Conservation (phyloP, 2,113 vertebrate genomes). For the Austrofundulus limnaeus region DNA sequence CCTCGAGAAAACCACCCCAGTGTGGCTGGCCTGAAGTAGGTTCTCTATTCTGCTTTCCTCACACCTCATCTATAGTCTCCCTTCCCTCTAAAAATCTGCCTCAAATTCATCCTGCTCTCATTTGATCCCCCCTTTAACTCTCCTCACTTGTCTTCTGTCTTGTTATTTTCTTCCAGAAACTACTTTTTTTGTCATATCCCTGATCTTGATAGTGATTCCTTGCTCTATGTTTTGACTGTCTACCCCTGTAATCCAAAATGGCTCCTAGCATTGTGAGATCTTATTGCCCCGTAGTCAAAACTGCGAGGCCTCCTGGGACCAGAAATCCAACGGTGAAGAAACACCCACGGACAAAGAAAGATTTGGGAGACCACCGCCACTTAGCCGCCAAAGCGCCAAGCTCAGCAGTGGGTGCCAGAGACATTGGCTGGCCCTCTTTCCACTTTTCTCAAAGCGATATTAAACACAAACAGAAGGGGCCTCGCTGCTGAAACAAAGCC, state of each 20-base stretch:
- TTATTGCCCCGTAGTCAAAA: slow-evolving; percentile 68
- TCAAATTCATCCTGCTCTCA: slow-evolving; percentile 32
- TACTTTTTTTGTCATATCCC: slow-evolving; percentile 20
- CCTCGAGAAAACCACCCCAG: slow-evolving; percentile 69
- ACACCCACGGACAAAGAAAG: slow-evolving; percentile 17
- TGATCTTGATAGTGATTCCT: slow-evolving; percentile 22
- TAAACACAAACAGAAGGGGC: slow-evolving; percentile 93
- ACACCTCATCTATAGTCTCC: slow-evolving; percentile 59
- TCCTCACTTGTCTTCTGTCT: slow-evolving; percentile 16
- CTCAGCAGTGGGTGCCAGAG: slow-evolving; percentile 49
- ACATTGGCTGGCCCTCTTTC: slow-evolving; percentile 62
- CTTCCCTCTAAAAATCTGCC: background rate
- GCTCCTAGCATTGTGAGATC: slow-evolving; percentile 65
- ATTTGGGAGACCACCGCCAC: slow-evolving; percentile 50
- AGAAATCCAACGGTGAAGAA: slow-evolving; percentile 38
- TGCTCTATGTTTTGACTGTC: slow-evolving; percentile 29
- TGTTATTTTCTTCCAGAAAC: slow-evolving; percentile 20
- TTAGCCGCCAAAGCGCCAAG: slow-evolving; percentile 42
- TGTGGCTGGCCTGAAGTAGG: slow-evolving; percentile 50
- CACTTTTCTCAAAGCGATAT: slow-evolving; percentile 77
- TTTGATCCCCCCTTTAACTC: slow-evolving; percentile 29
- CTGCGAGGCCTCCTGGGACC: slow-evolving; percentile 53
- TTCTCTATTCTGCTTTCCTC: slow-evolving; percentile 41
- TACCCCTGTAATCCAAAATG: slow-evolving; percentile 26
- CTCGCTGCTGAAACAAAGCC: slow-evolving; percentile 87